Evolutionary conservation across 2,113 vertebrate genomes (phyloP), one percentile per base, ranked within the genome.

Genomic region (Ariopsis seemanni): DNA sequence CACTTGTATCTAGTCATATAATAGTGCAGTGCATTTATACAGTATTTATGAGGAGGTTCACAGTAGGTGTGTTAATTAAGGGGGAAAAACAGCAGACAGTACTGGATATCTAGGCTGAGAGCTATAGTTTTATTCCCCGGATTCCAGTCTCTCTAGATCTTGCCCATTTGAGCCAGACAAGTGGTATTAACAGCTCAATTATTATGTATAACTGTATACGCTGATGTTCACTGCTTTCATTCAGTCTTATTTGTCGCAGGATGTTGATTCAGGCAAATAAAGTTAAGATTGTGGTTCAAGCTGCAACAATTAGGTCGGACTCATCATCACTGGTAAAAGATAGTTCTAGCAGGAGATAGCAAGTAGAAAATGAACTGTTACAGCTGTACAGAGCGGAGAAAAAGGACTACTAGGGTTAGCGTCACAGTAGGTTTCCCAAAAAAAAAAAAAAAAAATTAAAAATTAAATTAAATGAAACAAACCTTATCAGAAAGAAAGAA

Each of bases 351-450:
- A 81, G 57, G 57, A 81, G 42, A 81, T 14, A 42, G 79, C 52
- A 12, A 22, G 82, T 72, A 52, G 52, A 82, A 42, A 82, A 79
- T 27, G 42, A 80, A 85, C 25, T 30, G 42, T 58, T 60, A 81
- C 60, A 30, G 85, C 88, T 88, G 86, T 88, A 89, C 88, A 88
- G 85, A 82, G 30, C 20, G 48, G 42, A 27, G 25, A 52, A 50
- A 50, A 52, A 83, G 75, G 75, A 82, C 82, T 82, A 87, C 65
- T 83, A 71, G 71, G 82, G 67, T 63, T 62, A 90, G 67, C 25
- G 34, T 88, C 89, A 90, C 82, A 88, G 89, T 78, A 90, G 87
- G 67, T 82, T 85, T 84, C 9, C 0, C 58, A 69, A 90, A 67
- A 27, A 34, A 48, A 52, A 79, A 89, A 52, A 22, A 69, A 67